phyloP scores from a whole-genome alignment of 2,888 invertebrate genomes.

The Hypomecis atomaria region DNA sequence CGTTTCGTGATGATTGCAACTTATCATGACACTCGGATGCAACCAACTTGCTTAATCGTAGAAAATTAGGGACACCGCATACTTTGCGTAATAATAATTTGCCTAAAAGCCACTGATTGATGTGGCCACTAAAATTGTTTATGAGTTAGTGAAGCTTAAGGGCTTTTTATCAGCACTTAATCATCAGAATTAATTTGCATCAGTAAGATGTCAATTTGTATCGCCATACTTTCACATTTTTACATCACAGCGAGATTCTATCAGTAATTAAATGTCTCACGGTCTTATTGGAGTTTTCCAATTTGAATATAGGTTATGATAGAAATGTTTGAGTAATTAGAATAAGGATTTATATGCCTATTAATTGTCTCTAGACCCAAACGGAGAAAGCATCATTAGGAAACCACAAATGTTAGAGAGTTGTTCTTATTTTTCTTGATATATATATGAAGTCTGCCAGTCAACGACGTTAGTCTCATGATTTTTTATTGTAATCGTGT shows the following conservation, averaged over 20 bases:
- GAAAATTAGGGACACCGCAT: not conserved
- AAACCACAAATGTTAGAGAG: too few species aligned
- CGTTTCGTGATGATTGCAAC: too few species aligned
- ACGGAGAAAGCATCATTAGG: too few species aligned
- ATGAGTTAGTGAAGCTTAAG: not conserved
- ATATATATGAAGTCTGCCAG: too few species aligned
- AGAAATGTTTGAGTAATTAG: too few species aligned
- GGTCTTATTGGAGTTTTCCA: not conserved
- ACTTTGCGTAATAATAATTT: conserved; percentile 6
- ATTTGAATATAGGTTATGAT: not conserved
- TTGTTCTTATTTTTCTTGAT: too few species aligned
- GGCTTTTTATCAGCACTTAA: not conserved
- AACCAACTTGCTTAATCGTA: too few species aligned
- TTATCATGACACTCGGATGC: too few species aligned
- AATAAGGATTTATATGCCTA: too few species aligned
- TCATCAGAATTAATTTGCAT: conserved; percentile 15
- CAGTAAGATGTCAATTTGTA: conserved; percentile 3
- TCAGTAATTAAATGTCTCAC: conserved; percentile 5
- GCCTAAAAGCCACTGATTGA: conserved; percentile 5
- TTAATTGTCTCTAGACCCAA: too few species aligned
- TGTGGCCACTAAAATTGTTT: not conserved
- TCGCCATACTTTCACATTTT: not conserved
- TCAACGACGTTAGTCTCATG: too few species aligned
- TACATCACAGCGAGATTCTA: conserved; percentile 5
- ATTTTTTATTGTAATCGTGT: too few species aligned